Conservation (phyloP, 1,140 invertebrate species). For the Augochlora pura region DNA sequence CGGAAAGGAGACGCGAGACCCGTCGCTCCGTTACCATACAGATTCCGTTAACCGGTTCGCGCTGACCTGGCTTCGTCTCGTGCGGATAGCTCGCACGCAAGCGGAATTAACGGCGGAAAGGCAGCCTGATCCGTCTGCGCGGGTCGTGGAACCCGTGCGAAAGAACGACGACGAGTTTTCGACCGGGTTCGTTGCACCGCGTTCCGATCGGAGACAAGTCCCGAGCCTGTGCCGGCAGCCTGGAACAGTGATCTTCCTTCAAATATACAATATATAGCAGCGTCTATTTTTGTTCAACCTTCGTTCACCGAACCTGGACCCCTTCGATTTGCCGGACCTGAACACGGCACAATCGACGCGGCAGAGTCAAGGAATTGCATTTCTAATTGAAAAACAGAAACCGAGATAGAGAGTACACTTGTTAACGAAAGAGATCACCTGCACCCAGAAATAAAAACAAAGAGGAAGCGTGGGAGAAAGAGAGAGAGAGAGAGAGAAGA, state of each 20-base stretch:
- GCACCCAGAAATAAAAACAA: conserved; percentile 43
- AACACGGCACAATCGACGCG: neutral
- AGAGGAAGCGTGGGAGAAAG: neutral
- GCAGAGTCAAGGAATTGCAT: neutral
- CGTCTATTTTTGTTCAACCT: conserved; percentile 55
- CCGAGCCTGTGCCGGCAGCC: conserved; percentile 59
- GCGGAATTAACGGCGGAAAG: conserved; percentile 12
- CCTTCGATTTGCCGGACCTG: neutral
- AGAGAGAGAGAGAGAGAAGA: conserved; percentile 17
- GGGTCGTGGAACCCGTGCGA: conserved; percentile 51
- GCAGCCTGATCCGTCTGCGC: conserved; percentile 5
- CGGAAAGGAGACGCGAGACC: neutral
- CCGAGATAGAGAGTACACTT: conserved; percentile 43
- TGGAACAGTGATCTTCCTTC: conserved; percentile 57
- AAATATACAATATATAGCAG: conserved; percentile 33
- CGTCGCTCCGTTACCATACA: neutral
- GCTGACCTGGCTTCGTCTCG: conserved; percentile 3
- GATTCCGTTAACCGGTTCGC: conserved; percentile 21
- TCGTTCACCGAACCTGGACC: neutral
- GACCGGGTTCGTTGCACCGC: conserved; percentile 40
- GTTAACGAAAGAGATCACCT: conserved; percentile 56
- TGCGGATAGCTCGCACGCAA: neutral
- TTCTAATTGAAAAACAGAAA: neutral
- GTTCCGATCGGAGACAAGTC: conserved; percentile 43
- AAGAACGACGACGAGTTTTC: conserved; percentile 45